phyloP scores from a whole-genome alignment of 2,113 vertebrate genomes.

The Gyps fulvus region DNA sequence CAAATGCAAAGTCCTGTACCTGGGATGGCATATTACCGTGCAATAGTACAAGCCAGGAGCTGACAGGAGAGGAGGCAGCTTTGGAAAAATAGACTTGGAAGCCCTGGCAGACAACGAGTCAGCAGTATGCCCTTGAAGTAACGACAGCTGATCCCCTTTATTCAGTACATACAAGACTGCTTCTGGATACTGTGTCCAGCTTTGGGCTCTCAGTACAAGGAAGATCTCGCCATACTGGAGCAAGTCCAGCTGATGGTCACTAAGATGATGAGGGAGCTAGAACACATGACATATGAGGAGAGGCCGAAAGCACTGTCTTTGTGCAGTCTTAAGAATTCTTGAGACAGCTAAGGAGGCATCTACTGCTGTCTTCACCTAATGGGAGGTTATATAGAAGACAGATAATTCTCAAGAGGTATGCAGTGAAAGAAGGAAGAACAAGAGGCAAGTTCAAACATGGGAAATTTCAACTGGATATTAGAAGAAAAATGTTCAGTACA shows the following conservation, averaged over 20 bases:
- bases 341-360: neutral
- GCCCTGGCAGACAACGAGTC: neutral
- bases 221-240: neutral
- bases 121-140: neutral
- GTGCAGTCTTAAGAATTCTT: neutral
- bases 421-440: neutral
- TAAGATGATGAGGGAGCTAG: neutral
- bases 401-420: neutral
- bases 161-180: neutral
- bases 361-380: neutral
- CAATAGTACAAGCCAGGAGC: neutral
- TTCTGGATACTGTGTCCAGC: neutral
- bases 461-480: neutral
- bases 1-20: neutral
- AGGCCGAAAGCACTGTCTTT: neutral
- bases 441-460: neutral
- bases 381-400: neutral
- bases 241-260: neutral
- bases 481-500: neutral
- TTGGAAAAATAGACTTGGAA: neutral
- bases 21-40: neutral
- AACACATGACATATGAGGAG: neutral
- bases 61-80: neutral
- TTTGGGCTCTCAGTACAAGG: neutral
- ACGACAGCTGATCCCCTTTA: neutral